These are phyloP conservation scores for Augochlora pura DNA, from an alignment of 1,140 invertebrate genomes.

Conservation along the genomic window DNA sequence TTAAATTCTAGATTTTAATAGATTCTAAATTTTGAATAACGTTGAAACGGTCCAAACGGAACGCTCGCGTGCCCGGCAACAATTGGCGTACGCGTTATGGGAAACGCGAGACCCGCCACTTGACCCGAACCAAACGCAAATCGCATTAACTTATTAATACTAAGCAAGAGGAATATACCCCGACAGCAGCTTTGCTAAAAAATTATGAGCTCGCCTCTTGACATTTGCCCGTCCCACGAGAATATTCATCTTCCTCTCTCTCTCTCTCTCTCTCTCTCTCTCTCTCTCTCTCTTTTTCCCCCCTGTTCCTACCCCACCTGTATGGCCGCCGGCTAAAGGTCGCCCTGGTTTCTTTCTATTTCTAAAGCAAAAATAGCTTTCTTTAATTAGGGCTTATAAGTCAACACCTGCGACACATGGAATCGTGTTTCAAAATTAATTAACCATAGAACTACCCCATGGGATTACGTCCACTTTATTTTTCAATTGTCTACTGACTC, in stretches of 20 bases:
- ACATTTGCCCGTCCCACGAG: constrained; percentile 33
- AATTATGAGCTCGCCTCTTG: constrained; percentile 12
- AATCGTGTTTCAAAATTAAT: too few relatives aligned
- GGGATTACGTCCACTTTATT: too few relatives aligned
- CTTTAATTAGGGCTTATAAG: not conserved
- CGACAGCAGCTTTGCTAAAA: not conserved
- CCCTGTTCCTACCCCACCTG: too few relatives aligned
- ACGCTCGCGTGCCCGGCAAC: too few relatives aligned
- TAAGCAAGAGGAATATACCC: not conserved
- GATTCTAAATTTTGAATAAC: too few relatives aligned
- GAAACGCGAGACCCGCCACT: not conserved
- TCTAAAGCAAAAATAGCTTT: constrained; percentile 1
- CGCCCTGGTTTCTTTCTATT: constrained; percentile 29
- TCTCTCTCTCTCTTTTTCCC: too few relatives aligned
- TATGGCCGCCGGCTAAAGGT: constrained; percentile 10
- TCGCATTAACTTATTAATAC: constrained; percentile 8
- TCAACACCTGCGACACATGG: not conserved
- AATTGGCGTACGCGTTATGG: too few relatives aligned
- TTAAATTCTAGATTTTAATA: too few relatives aligned
- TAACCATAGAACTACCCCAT: too few relatives aligned
- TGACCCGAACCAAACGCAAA: not conserved
- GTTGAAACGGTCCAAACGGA: too few relatives aligned
- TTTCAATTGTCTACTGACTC: too few relatives aligned
- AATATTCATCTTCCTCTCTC: not conserved
- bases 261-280: not conserved